These are phyloP conservation scores for Eilema griseolum DNA, from an alignment of 2,888 invertebrate species.

Conservation along the genomic window DNA sequence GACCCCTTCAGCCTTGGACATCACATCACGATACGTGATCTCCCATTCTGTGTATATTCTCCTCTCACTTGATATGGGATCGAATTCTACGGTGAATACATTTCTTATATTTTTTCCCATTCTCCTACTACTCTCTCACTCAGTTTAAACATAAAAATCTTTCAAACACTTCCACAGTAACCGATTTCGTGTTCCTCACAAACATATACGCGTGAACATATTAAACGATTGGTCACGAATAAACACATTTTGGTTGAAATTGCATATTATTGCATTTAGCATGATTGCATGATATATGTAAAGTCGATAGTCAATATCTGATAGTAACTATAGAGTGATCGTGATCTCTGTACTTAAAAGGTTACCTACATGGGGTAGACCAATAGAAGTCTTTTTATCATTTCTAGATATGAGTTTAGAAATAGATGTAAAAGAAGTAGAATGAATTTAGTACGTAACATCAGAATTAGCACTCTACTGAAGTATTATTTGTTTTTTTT, in stretches of 20 bases:
- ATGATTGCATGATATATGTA: background rate
- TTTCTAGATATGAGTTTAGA: conserved; percentile 1
- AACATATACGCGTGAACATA: conserved; percentile 1
- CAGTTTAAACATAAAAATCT: background rate
- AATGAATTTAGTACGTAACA: background rate
- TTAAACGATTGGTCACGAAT: background rate
- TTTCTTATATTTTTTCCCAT: background rate
- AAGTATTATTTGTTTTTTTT: conserved; percentile 33
- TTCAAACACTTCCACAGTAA: background rate
- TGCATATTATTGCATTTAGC: background rate
- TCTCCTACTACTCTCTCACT: background rate
- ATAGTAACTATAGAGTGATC: too few relatives aligned
- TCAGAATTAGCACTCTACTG: conserved; percentile 13
- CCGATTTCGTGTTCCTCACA: background rate
- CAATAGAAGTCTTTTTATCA: background rate
- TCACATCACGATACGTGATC: too few relatives aligned
- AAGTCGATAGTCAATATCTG: background rate
- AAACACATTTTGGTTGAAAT: background rate
- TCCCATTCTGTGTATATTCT: too few relatives aligned
- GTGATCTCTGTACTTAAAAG: too few relatives aligned
- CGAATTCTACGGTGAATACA: background rate
- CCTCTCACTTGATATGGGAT: too few relatives aligned
- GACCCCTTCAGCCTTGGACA: too few relatives aligned
- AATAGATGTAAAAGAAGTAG: conserved; percentile 7
- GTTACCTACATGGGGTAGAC: background rate